Evolutionary conservation across 2,113 vertebrate genomes (phyloP).

Genomic region (Chaetodon auriga): DNA sequence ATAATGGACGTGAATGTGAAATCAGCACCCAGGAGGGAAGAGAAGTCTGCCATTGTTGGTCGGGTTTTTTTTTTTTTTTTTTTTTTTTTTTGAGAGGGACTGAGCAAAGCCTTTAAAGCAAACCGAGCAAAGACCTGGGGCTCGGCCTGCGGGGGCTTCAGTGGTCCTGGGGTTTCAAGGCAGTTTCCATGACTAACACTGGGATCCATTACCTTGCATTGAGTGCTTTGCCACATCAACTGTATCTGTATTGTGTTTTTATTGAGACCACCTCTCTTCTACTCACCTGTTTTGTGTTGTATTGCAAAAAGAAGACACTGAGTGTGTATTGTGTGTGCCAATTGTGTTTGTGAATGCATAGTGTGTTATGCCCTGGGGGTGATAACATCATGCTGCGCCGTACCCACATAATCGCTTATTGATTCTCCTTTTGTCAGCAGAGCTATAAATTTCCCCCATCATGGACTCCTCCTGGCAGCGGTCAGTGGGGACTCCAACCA

Average conservation of each 20-base stretch:
- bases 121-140: conserved; percentile 13
- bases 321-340: conserved; percentile 9
- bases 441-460: conserved; percentile 60
- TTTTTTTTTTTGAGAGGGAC: conserved; percentile 17
- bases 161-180: conserved; percentile 40
- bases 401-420: conserved; percentile 73
- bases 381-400: conserved; percentile 60
- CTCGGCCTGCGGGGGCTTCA: conserved; percentile 22
- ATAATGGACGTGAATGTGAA: conserved; percentile 75
- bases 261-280: conserved; percentile 35
- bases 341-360: conserved; percentile 40
- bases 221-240: conserved; percentile 28
- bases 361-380: conserved; percentile 31
- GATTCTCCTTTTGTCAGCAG: conserved; percentile 70
- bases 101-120: conserved; percentile 30
- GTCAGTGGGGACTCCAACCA: conserved; percentile 35
- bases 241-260: conserved; percentile 40
- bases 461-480: conserved; percentile 33
- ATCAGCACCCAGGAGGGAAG: conserved; percentile 46
- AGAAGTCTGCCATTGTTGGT: conserved; percentile 49
- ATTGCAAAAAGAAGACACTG: not conserved
- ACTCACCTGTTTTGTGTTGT: conserved; percentile 24
- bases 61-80: conserved; percentile 4
- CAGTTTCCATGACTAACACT: conserved; percentile 45
- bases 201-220: conserved; percentile 56